Evolutionary conservation across 2,797 vertebrate genomes (phyloP).

Genomic region (Thalassophryne amazonica): DNA sequence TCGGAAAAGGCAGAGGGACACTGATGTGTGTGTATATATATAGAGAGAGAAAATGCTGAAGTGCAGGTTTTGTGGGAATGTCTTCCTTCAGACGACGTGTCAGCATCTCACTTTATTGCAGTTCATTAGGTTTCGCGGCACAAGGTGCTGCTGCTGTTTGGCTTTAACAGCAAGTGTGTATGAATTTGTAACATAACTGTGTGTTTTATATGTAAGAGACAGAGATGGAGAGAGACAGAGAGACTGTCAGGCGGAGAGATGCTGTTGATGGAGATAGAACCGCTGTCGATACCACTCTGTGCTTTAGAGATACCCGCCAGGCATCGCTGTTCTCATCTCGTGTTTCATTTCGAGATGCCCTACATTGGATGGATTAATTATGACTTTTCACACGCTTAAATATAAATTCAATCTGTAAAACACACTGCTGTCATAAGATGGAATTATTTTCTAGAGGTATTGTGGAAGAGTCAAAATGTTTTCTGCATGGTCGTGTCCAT

Average conservation of each 20-base stretch:
- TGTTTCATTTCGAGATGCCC: constrained; percentile 41
- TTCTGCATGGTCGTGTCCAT: too few relatives aligned
- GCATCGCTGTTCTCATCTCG: constrained; percentile 36
- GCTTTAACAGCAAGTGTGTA: constrained; percentile 6
- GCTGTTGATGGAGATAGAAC: constrained; percentile 40
- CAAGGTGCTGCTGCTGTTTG: constrained; percentile 24
- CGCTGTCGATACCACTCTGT: constrained; percentile 36
- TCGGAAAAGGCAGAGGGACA: constrained; percentile 9
- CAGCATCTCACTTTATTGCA: constrained; percentile 23
- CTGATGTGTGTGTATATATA: too few relatives aligned
- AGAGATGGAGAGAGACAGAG: neutral
- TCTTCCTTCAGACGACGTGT: constrained; percentile 11
- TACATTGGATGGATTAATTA: constrained; percentile 47
- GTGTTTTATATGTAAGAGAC: constrained; percentile 1
- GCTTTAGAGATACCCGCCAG: constrained; percentile 34
- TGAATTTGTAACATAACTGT: constrained; percentile 5
- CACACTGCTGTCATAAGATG: neutral
- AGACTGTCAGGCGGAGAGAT: constrained; percentile 30
- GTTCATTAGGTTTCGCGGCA: constrained; percentile 1
- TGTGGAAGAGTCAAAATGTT: too few relatives aligned
- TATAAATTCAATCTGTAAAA: constrained; percentile 29
- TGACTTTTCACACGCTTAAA: constrained; percentile 23
- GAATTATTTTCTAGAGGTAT: too few relatives aligned
- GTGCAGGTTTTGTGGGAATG: constrained; percentile 4
- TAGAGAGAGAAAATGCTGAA: constrained; percentile 7